Percentiles rank a stretch among this genome's conserved stretches.
phyloP scores from a whole-genome alignment of 2,797 vertebrate genomes.

The Chelidonichthys spinosus region DNA sequence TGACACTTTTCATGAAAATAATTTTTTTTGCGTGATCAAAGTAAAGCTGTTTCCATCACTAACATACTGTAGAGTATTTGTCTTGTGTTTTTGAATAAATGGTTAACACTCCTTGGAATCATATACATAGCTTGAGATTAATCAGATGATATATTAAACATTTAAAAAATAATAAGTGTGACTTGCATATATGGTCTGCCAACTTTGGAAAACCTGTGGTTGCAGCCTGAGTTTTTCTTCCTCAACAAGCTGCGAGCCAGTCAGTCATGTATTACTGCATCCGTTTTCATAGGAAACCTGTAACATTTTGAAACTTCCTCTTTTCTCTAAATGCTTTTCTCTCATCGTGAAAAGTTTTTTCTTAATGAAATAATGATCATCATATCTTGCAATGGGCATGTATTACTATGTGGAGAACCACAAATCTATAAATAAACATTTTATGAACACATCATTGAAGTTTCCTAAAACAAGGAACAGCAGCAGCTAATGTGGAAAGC shows the following conservation, averaged over 20 bases:
- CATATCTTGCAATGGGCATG: neutral
- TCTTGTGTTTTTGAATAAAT: neutral
- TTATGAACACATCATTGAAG: neutral
- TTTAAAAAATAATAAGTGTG: too few species aligned
- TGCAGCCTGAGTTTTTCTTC: conserved; percentile 33
- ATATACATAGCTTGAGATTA: neutral
- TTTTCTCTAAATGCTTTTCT: neutral
- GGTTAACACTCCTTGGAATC: neutral
- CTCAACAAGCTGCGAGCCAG: neutral
- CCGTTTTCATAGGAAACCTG: neutral
- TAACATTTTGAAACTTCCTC: conserved; percentile 14
- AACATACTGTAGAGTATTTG: neutral
- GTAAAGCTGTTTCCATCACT: neutral
- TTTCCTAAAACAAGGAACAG: neutral
- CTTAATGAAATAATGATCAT: neutral
- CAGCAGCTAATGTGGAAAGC: too few species aligned
- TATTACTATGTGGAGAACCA: too few species aligned
- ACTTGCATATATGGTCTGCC: neutral
- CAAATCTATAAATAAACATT: neutral
- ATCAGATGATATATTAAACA: too few species aligned
- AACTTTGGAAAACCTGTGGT: neutral
- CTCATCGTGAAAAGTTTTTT: too few species aligned
- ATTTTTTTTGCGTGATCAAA: neutral
- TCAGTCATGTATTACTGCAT: conserved; percentile 1
- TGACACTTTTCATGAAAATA: neutral